Conservation (phyloP, 2,113 vertebrate genomes). For the Orycteropus afer region DNA sequence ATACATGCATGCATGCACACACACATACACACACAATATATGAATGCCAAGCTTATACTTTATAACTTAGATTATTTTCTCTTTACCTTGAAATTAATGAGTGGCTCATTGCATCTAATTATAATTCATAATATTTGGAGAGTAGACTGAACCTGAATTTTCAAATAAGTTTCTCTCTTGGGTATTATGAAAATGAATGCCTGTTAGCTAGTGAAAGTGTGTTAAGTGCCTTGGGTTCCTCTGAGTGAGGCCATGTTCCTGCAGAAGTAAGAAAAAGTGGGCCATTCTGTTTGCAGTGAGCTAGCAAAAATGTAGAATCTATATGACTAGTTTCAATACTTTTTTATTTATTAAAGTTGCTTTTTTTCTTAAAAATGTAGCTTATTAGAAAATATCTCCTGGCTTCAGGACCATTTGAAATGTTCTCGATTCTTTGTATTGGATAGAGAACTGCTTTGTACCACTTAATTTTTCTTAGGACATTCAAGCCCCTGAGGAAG, state of each 20-base stretch:
- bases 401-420: not conserved
- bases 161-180: slow-evolving; percentile 22
- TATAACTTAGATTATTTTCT: slow-evolving; percentile 54
- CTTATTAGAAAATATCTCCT: slow-evolving; percentile 15
- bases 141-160: slow-evolving; percentile 40
- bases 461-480: not conserved
- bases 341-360: not conserved
- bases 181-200: not conserved
- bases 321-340: not conserved
- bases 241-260: not conserved
- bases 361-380: not conserved
- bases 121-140: slow-evolving; percentile 57
- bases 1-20: too few species aligned
- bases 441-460: not conserved
- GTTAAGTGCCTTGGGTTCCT: not conserved
- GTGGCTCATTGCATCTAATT: slow-evolving; percentile 27
- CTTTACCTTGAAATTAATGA: slow-evolving; percentile 61
- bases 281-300: not conserved
- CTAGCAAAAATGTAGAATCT: slow-evolving; percentile 1
- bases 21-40: too few species aligned
- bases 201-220: not conserved
- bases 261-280: not conserved
- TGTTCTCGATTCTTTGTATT: not conserved
- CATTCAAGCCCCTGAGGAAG: not conserved
- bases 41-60: slow-evolving; percentile 19